These are phyloP conservation scores for Linnaemya tessellans DNA, from an alignment of 2,888 invertebrate genomes.

Conservation along the genomic window DNA sequence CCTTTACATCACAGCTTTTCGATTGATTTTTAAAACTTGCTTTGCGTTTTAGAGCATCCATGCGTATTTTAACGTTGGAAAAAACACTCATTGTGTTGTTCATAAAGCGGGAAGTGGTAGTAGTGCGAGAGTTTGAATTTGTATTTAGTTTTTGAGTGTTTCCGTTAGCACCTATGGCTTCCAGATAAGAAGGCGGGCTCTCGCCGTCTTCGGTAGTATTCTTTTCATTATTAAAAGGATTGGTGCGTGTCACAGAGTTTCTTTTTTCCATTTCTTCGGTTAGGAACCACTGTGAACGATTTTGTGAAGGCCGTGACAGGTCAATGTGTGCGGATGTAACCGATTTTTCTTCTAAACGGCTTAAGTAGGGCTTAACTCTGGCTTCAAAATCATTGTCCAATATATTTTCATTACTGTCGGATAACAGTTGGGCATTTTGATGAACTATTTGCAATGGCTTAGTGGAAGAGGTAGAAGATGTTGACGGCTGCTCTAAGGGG, in stretches of 20 bases:
- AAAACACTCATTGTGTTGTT: constrained; percentile 79
- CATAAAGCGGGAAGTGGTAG: constrained; percentile 77
- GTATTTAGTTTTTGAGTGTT: constrained; percentile 72
- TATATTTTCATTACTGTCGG: constrained; percentile 81
- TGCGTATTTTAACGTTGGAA: constrained; percentile 80
- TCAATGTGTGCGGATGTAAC: constrained; percentile 73
- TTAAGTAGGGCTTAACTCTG: constrained; percentile 75
- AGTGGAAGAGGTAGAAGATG: constrained; percentile 56
- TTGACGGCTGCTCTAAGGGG: constrained; percentile 35
- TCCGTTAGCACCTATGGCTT: constrained; percentile 78
- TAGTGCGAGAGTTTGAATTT: constrained; percentile 75
- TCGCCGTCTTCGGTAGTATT: constrained; percentile 78
- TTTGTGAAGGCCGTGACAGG: constrained; percentile 76
- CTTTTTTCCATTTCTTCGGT: constrained; percentile 47
- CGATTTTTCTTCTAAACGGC: constrained; percentile 74
- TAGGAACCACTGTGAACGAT: constrained; percentile 82
- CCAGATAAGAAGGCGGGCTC: constrained; percentile 82
- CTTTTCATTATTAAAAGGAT: constrained; percentile 75
- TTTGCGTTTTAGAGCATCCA: constrained; percentile 81
- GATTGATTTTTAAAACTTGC: constrained; percentile 79
- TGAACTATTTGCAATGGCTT: constrained; percentile 79
- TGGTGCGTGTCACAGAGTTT: constrained; percentile 67
- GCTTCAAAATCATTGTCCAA: constrained; percentile 74
- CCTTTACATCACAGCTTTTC: constrained; percentile 78
- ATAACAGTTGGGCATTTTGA: constrained; percentile 80